Conservation (phyloP, 2,113 vertebrate genomes). For the Pteronura brasiliensis region DNA sequence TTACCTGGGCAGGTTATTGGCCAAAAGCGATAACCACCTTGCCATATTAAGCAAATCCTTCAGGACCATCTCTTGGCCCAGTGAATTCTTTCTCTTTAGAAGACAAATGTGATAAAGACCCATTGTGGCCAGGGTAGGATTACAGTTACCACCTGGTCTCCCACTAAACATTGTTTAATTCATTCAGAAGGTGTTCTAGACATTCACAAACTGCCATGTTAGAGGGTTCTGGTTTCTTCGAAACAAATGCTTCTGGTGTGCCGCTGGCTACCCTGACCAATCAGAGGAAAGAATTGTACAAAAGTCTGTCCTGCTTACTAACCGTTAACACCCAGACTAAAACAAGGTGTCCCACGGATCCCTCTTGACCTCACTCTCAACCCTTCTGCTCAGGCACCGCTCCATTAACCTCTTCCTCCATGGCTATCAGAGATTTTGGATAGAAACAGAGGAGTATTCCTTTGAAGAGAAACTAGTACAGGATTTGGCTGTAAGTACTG, state of each 20-base stretch:
- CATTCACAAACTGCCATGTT: background rate
- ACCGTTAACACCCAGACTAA: conserved; percentile 87
- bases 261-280: conserved; percentile 84
- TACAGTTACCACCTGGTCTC: background rate
- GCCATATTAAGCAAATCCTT: background rate
- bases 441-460: conserved; percentile 99
- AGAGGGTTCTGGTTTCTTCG: background rate
- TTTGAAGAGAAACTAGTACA: conserved; percentile 99
- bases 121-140: background rate
- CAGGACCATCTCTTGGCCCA: background rate
- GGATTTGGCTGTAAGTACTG: conserved; percentile 99
- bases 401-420: conserved; percentile 99
- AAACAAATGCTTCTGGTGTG: background rate
- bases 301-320: conserved; percentile 89
- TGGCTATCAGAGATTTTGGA: conserved; percentile 99
- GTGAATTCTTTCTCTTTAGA: background rate
- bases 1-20: background rate
- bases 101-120: background rate
- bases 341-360: conserved; percentile 81
- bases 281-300: conserved; percentile 91
- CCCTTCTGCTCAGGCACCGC: conserved; percentile 95
- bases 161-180: background rate
- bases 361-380: conserved; percentile 92
- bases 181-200: background rate
- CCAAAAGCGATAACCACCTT: background rate